Base-by-base conservation (phyloP, 2,888 invertebrate species). In the Chesias legatella region DNA sequence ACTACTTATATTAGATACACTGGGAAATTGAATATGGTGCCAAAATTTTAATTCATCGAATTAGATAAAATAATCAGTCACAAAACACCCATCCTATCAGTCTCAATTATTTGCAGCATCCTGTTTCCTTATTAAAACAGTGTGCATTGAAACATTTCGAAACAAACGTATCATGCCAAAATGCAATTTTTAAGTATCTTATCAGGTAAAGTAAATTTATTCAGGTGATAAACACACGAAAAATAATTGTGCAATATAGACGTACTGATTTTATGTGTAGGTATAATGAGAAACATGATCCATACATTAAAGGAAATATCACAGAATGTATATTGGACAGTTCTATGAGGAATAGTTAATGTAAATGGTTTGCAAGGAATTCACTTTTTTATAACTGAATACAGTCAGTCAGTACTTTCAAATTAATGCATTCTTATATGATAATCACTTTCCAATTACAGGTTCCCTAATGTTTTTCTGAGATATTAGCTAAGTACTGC, bases 241-340 rank as follows among this genome's bases (percentile, higher is more conserved):
- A 24, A 20, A n/a, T 6, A 13, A 25, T 7, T 35, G 13, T 22
- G 23, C 20, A 13, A 7, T 10, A 21, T 0, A 5, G 7, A 11
- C 23, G 11, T 34, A 13, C 7, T 28, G 28, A 11, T 24, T 3
- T 7, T 26, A 17, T 17, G 3, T 17, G 13, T 17, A 17, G n/a
- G n/a, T 1, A 6, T 6, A 34, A 21, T 27, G 11, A n/a, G 13
- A 33, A 43, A 31, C 25, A 29, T 28, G 7, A 24, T 21, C 28
- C 10, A 30, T n/a, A 26, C 10, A 9, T 10, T 22, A 22, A 27
- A 30, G 40, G 24, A 45, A 40, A 24, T 39, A 43, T 52, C 47
- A 51, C 51, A 54, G 47, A 45, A 47, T 32, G 21, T 43, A 36
- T 30, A 40, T 36, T 10, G 23, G 24, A 38, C 41, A 36, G 37